Evolutionary conservation across 2,797 vertebrate genomes (phyloP).

Genomic region (Channa striata): DNA sequence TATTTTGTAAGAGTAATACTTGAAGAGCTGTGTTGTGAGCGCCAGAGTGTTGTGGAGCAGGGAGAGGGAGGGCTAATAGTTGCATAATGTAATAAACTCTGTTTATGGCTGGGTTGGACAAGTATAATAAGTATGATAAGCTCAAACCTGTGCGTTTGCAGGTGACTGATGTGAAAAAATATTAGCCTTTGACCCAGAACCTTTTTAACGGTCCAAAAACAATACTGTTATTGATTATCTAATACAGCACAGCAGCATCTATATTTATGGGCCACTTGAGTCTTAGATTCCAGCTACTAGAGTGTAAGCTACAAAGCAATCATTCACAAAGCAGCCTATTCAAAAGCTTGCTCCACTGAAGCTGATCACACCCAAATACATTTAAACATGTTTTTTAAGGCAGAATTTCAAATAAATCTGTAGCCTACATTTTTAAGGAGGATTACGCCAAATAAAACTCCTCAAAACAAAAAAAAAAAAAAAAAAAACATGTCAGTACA

Average conservation of each 20-base stretch:
- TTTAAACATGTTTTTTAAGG: not conserved
- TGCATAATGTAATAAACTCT: no score
- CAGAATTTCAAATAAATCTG: conserved; percentile 19
- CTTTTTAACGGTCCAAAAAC: not conserved
- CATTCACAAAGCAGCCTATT: not conserved
- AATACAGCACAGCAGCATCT: conserved; percentile 2
- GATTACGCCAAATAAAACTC: not conserved
- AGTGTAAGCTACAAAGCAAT: conserved; percentile 30
- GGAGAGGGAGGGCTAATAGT: no score
- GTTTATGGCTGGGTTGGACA: no score
- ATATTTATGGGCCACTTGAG: not conserved
- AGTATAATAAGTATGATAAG: no score
- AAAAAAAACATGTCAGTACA: not conserved
- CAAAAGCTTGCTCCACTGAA: conserved; percentile 10
- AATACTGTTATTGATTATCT: not conserved
- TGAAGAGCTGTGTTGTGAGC: no score
- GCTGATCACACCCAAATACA: conserved; percentile 18
- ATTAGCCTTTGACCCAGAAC: conserved; percentile 9
- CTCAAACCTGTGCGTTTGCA: not conserved
- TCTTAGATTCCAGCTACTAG: conserved; percentile 6
- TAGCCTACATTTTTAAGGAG: not conserved
- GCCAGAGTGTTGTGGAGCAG: no score
- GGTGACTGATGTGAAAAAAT: conserved; percentile 2
- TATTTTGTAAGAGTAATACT: no score
- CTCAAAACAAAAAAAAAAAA: not conserved